These are phyloP conservation scores for Chaetodon trifasciatus DNA, from an alignment of 2,797 vertebrate genomes.

Conservation along the genomic window DNA sequence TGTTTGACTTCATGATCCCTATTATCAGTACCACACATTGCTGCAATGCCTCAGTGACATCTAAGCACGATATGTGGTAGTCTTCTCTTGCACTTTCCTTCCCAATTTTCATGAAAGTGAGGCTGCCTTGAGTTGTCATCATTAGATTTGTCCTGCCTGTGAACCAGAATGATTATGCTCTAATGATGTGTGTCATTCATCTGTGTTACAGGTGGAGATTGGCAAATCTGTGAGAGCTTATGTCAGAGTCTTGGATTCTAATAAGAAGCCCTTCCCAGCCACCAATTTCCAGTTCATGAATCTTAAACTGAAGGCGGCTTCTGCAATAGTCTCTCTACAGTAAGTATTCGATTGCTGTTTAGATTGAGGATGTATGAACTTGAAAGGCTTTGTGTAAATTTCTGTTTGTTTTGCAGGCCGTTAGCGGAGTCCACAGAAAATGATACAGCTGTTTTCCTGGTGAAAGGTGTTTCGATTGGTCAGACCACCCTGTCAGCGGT, in stretches of 20 bases:
- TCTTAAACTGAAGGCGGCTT: constrained; percentile 91
- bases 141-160: constrained; percentile 27
- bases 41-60: constrained; percentile 28
- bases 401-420: constrained; percentile 78
- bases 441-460: constrained; percentile 89
- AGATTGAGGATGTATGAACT: background rate
- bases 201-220: constrained; percentile 92
- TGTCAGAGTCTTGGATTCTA: constrained; percentile 92
- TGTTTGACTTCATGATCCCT: constrained; percentile 34
- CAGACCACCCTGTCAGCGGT: constrained; percentile 92
- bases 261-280: constrained; percentile 92
- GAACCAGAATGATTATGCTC: constrained; percentile 31
- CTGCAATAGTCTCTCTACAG: constrained; percentile 91
- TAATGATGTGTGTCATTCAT: constrained; percentile 38
- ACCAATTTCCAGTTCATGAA: constrained; percentile 93
- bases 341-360: constrained; percentile 82
- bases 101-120: constrained; percentile 7
- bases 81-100: constrained; percentile 8
- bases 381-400: constrained; percentile 10
- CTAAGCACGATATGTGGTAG: constrained; percentile 15
- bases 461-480: constrained; percentile 90
- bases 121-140: constrained; percentile 33
- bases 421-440: constrained; percentile 88
- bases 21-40: constrained; percentile 45
- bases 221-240: constrained; percentile 93